phyloP scores from a whole-genome alignment of 2,797 vertebrate genomes.

The Pogoniulus pusillus region DNA sequence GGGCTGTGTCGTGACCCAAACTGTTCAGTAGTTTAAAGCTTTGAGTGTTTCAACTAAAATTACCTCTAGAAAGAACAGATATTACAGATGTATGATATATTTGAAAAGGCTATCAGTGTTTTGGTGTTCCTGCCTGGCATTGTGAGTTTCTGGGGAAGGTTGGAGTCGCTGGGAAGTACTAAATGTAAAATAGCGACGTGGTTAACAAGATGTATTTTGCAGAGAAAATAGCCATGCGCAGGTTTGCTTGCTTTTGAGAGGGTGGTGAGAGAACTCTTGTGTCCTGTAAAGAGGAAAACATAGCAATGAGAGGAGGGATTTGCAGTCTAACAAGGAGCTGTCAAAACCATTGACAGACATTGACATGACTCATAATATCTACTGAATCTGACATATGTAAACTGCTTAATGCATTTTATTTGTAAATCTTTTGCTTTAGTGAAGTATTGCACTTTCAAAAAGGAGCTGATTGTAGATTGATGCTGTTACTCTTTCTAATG shows the following conservation, averaged over 20 bases:
- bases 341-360: neutral
- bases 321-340: neutral
- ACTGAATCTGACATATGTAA: neutral
- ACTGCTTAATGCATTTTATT: neutral
- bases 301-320: neutral
- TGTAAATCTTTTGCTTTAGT: neutral
- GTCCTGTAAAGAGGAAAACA: neutral
- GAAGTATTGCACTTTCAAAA: neutral
- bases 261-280: neutral
- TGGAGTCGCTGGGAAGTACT: neutral
- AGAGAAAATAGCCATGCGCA: neutral
- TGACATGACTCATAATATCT: neutral
- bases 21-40: neutral
- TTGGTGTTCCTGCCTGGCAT: neutral
- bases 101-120: neutral
- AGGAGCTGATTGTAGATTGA: neutral
- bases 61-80: neutral
- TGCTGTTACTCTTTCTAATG: neutral
- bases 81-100: neutral
- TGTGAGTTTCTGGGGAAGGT: neutral
- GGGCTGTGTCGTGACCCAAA: neutral
- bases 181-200: neutral
- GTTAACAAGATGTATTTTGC: neutral
- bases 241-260: neutral
- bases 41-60: neutral